phyloP scores from a whole-genome alignment of 2,888 invertebrate species.

The Xestia sexstrigata region DNA sequence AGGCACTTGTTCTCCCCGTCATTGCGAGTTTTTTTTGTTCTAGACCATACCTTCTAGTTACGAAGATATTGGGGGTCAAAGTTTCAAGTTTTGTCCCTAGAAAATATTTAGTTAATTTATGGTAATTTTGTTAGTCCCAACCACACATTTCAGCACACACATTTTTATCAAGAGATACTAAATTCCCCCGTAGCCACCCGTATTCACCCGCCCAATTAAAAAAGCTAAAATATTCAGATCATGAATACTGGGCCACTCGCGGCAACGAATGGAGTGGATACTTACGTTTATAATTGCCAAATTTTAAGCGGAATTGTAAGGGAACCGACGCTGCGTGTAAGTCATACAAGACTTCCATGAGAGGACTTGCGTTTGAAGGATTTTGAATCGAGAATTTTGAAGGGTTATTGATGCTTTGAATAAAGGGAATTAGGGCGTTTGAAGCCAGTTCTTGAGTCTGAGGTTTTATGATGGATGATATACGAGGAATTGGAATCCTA shows the following conservation, averaged over 20 bases:
- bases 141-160: constrained; percentile 7
- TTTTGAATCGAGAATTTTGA: constrained; percentile 14
- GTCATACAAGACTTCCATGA: constrained; percentile 7
- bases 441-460: neutral
- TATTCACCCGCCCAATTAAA: constrained; percentile 56
- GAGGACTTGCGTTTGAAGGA: neutral
- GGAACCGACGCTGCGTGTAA: constrained; percentile 17
- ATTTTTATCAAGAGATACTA: constrained; percentile 34
- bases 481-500: neutral
- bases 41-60: no score
- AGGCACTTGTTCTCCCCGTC: no score
- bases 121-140: neutral
- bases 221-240: constrained; percentile 59
- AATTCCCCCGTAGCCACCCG: constrained; percentile 7
- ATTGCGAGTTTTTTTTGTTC: no score
- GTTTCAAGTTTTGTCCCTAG: neutral
- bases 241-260: constrained; percentile 43
- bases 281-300: constrained; percentile 57
- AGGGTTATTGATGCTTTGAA: constrained; percentile 8
- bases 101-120: neutral
- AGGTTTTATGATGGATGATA: neutral
- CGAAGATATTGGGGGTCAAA: no score
- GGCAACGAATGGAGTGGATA: constrained; percentile 38
- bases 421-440: neutral
- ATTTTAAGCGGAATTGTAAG: constrained; percentile 42